Conservation (phyloP, 2,113 vertebrate genomes). For the Arvicanthis niloticus region DNA sequence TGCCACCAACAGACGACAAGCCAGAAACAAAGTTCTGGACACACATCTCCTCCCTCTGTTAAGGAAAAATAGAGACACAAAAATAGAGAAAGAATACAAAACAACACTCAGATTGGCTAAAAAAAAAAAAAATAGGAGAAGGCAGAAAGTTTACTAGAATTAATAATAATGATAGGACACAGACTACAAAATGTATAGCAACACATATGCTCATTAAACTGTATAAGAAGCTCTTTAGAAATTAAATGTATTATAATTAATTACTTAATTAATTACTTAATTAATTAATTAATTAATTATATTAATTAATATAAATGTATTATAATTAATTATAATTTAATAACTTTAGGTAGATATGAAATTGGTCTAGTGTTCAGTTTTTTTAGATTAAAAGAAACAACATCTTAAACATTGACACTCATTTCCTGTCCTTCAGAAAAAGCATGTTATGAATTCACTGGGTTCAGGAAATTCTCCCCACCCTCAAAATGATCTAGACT, state of each 20-base stretch:
- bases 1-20: conserved; percentile 71
- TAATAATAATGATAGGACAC: background rate
- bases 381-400: conserved; percentile 43
- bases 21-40: conserved; percentile 44
- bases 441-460: background rate
- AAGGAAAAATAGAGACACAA: background rate
- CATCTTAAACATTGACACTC: background rate
- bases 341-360: conserved; percentile 13
- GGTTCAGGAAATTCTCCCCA: background rate
- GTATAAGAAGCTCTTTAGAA: conserved; percentile 36
- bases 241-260: conserved; percentile 56
- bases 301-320: too few species aligned
- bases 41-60: conserved; percentile 30
- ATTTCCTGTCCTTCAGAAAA: conserved; percentile 38
- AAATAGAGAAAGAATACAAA: background rate
- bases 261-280: too few species aligned
- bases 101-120: background rate
- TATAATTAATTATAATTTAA: conserved; percentile 47
- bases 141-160: background rate
- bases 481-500: background rate
- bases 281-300: too few species aligned
- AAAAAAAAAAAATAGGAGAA: background rate
- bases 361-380: background rate
- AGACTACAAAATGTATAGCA: conserved; percentile 20
- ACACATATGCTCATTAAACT: conserved; percentile 56